Evolutionary conservation across 37 sponge, comb jelly and placozoan genomes (phyloP).

Genomic region (Chondrosia reniformis): DNA sequence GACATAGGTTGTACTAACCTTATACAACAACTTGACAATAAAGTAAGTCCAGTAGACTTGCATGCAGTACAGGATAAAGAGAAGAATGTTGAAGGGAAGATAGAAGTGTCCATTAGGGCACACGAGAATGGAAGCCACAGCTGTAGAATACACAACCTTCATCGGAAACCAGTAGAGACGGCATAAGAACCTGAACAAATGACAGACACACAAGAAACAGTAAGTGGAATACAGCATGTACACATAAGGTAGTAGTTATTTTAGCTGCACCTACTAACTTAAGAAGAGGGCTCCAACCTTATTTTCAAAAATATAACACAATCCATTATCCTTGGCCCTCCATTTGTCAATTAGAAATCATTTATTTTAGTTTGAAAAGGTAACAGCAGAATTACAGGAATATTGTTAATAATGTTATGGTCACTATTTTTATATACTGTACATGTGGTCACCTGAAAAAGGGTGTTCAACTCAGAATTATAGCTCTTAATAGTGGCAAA

Average conservation of each 20-base stretch:
- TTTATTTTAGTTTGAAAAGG: too few species aligned
- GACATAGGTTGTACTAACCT: too few species aligned
- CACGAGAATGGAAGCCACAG: conserved; percentile 30
- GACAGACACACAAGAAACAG: background rate
- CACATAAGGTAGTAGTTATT: background rate
- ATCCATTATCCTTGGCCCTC: too few species aligned
- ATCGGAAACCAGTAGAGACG: conserved; percentile 84
- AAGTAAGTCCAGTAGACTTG: conserved; percentile 81
- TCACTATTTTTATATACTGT: too few species aligned
- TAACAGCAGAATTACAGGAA: too few species aligned
- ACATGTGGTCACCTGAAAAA: too few species aligned
- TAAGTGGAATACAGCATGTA: background rate
- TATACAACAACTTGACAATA: conserved; percentile 53
- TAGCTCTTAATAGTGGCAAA: too few species aligned
- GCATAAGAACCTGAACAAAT: conserved; percentile 42
- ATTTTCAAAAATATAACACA: background rate
- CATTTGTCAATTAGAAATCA: background rate
- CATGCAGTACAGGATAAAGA: conserved; percentile 58
- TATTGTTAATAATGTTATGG: too few species aligned
- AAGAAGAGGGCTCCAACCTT: background rate
- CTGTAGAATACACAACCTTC: conserved; percentile 65
- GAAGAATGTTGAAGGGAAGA: conserved; percentile 52
- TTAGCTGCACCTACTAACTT: background rate
- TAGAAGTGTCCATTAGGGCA: conserved; percentile 62
- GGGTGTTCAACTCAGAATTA: too few species aligned